A percentile compares a stretch with the other conserved stretches of the same genome.
Conservation (phyloP, 1,140 invertebrate species). For the Drosophila parabipectinata region DNA sequence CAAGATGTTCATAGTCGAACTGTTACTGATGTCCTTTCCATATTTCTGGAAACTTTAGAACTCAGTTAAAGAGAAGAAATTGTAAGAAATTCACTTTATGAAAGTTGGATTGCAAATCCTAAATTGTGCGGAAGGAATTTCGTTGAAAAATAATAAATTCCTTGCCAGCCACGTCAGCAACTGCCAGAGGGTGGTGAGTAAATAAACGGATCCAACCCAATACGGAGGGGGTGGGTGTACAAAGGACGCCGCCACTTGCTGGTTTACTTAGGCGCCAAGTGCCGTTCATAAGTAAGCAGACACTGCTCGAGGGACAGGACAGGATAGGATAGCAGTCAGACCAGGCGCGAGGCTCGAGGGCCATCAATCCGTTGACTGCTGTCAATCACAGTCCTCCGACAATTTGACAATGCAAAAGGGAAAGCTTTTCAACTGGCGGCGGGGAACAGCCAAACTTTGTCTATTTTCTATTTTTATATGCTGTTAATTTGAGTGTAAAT, state of each 20-base stretch:
- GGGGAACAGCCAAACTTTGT: constrained; percentile 8
- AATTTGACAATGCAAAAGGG: constrained; percentile 47
- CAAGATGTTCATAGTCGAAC: neutral
- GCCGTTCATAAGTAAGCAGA: constrained; percentile 53
- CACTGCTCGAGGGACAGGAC: neutral
- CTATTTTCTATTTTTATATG: constrained; percentile 76
- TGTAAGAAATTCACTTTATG: neutral
- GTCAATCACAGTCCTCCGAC: constrained; percentile 64
- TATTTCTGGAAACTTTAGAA: neutral
- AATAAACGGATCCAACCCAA: constrained; percentile 14
- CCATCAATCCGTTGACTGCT: constrained; percentile 62
- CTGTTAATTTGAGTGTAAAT: constrained; percentile 73
- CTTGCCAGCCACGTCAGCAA: constrained; percentile 46
- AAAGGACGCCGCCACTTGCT: constrained; percentile 19
- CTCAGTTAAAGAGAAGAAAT: neutral
- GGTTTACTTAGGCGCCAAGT: constrained; percentile 64
- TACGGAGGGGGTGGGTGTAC: neutral
- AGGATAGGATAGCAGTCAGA: neutral
- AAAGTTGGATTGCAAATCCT: constrained; percentile 2
- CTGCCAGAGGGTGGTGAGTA: constrained; percentile 14
- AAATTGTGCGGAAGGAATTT: constrained; percentile 35
- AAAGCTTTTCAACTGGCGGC: neutral
- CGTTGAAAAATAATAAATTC: constrained; percentile 49
- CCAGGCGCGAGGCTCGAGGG: constrained; percentile 23
- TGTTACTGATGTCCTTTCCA: neutral